Evolutionary conservation across 1,140 invertebrate species (phyloP), one percentile per base, ranked within the genome.

Genomic region (Bombyx mandarina): DNA sequence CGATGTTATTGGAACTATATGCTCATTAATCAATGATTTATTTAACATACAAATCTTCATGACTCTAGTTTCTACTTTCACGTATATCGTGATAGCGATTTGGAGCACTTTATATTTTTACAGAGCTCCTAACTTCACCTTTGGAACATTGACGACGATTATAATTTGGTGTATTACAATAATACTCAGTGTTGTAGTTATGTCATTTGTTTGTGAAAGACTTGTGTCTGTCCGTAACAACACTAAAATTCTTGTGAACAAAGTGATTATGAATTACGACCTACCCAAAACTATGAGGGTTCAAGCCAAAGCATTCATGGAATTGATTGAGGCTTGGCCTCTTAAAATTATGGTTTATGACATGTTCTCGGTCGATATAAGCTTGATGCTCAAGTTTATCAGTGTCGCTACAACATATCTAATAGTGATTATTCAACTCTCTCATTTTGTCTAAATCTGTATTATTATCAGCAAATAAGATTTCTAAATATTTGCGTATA

Each of bases 281-380:
- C 61, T 77, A 8, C 71, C 76, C 1, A 62, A 62, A 49, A 54
- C 46, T 10, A 73, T 75, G 66, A 64, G 76, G 43, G 45, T 69
- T 6, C 74, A 82, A 56, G 75, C 81, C 9, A 84, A 84, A 61
- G 67, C 69, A 2, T 77, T 83, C 45, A 73, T 79, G 64, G 74
- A 77, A 51, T 57, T 84, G 0, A 73, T 78, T 26, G 70, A 77
- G 12, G 67, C 74, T 5, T 78, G 77, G 75, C 68, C 70, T 1
- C 55, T 83, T 48, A 52, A 62, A 12, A 65, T 77, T 26, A 67
- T 55, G 12, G 65, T 73, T 12, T 83, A 74, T 48, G 69, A 77
- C 53, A 75, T 83, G 74, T 75, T 79, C 56, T 62, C 64, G 22
- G 66, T 83, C 7, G 73, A 82, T 51, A 72, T 76, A 43, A 76